phyloP scores from a whole-genome alignment of 2,113 vertebrate genomes.

The Pseudopodoces humilis region DNA sequence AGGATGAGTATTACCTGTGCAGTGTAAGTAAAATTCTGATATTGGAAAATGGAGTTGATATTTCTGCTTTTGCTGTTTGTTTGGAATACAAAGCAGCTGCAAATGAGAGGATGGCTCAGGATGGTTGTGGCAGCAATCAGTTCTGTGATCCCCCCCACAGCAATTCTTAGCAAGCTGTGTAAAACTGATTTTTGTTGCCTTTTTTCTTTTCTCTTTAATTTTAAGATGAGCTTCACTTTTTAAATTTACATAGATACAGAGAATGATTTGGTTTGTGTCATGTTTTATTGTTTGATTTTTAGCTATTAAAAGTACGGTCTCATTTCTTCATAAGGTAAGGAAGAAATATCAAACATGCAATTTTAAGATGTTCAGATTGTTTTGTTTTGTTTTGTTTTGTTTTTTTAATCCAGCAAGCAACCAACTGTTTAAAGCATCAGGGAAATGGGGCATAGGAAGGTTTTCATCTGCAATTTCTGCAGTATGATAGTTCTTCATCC shows the following conservation, averaged over 20 bases:
- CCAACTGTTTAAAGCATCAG: neutral
- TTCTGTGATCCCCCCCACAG: neutral
- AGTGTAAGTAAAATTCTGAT: neutral
- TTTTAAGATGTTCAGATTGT: neutral
- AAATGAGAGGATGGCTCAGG: neutral
- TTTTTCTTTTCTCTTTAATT: neutral
- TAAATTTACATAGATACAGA: constrained; percentile 7
- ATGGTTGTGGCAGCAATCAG: neutral
- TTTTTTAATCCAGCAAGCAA: neutral
- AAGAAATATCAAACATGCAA: constrained; percentile 43
- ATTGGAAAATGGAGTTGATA: neutral
- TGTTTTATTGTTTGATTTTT: constrained; percentile 38
- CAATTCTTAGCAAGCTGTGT: neutral
- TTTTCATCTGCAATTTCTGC: neutral
- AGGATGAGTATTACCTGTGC: neutral
- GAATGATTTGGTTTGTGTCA: neutral
- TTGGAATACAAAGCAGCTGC: neutral
- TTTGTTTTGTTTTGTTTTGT: neutral
- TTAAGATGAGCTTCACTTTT: neutral
- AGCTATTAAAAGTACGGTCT: neutral
- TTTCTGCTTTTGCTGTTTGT: neutral
- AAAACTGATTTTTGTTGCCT: neutral
- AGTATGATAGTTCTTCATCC: neutral
- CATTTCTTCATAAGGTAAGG: neutral
- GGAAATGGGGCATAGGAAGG: neutral